phyloP scores from a whole-genome alignment of 2,888 invertebrate species.

The Sacculina carcini region DNA sequence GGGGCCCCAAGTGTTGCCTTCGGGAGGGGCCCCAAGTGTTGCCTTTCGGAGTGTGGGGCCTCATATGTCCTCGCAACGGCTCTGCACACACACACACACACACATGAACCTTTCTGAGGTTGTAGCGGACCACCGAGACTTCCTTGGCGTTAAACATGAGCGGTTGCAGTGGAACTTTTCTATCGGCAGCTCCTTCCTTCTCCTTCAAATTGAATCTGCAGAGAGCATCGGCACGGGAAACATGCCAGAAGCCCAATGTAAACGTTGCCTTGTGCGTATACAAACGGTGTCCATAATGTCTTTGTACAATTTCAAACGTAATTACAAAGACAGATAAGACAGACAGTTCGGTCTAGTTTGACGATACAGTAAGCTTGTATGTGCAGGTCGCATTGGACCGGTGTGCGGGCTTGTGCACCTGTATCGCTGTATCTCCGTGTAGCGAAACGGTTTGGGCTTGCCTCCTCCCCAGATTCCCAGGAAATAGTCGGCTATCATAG shows the following conservation, averaged over 20 bases:
- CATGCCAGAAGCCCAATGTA: no score
- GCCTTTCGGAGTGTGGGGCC: no score
- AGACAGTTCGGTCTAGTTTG: background rate
- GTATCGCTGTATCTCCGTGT: conserved; percentile 84
- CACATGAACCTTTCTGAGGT: conserved; percentile 78
- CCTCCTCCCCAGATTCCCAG: conserved; percentile 88
- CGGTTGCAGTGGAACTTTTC: conserved; percentile 86
- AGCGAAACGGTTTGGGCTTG: conserved; percentile 78
- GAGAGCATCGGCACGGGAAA: no score
- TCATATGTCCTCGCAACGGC: no score
- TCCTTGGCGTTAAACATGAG: conserved; percentile 71
- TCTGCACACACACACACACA: no score
- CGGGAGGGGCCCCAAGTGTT: no score
- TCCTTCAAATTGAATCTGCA: conserved; percentile 48
- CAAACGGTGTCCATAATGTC: background rate
- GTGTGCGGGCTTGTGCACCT: no score
- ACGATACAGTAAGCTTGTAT: no score
- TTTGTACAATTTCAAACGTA: background rate
- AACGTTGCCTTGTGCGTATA: background rate
- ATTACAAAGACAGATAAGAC: background rate
- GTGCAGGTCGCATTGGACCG: no score
- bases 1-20: no score
- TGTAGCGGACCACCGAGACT: conserved; percentile 64
- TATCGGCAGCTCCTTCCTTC: conserved; percentile 62
- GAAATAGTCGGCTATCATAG: conserved; percentile 92